Percentiles rank a stretch among this genome's conserved stretches.
Evolutionary conservation across 2,113 vertebrate species (phyloP).

Genomic region (Psettodes erumei): DNA sequence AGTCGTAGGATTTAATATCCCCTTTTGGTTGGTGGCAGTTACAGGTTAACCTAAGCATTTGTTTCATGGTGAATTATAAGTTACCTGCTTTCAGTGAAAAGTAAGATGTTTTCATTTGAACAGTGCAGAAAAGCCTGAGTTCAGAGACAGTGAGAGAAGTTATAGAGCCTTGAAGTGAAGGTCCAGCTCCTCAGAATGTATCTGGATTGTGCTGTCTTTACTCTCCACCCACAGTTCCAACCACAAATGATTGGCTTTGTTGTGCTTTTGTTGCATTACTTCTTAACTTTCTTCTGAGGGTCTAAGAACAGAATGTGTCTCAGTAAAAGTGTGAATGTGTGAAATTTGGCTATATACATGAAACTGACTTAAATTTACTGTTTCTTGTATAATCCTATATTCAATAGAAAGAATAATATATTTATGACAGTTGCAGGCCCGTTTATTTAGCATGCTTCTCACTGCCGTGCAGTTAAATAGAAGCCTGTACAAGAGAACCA

Average conservation of each 20-base stretch:
- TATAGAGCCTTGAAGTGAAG: not conserved
- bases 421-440: not conserved
- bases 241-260: not conserved
- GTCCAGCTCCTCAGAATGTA: not conserved
- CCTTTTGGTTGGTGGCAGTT: not conserved
- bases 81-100: not conserved
- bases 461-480: not conserved
- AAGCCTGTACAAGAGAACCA: not conserved
- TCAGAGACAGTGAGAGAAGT: not conserved
- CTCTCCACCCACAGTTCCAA: too few species aligned
- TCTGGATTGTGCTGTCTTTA: not conserved
- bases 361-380: not conserved
- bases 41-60: not conserved
- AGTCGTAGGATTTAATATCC: slow-evolving; percentile 2
- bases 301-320: not conserved
- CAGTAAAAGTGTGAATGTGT: too few species aligned
- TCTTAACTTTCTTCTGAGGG: not conserved
- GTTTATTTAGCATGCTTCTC: too few species aligned
- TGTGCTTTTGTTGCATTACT: not conserved
- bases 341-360: not conserved
- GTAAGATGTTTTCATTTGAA: not conserved
- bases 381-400: not conserved
- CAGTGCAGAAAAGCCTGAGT: not conserved
- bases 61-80: not conserved
- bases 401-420: not conserved